Evolutionary conservation across 2,797 vertebrate genomes (phyloP).

Genomic region (Austrolebias charrua): DNA sequence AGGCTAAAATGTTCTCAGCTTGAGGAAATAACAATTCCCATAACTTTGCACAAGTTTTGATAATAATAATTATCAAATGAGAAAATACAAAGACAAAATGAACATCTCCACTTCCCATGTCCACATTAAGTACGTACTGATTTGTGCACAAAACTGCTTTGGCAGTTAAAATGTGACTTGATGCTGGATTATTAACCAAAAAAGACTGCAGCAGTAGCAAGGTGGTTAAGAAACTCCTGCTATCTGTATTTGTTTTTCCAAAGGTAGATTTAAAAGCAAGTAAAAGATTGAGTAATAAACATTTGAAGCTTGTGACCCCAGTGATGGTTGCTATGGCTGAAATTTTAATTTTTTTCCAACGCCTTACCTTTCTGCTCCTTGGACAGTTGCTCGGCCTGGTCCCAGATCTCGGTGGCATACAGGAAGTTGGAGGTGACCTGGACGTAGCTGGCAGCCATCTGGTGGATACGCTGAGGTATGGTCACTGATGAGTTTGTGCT

Average conservation of each 20-base stretch:
- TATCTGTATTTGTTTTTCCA: not conserved
- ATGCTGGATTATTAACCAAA: not conserved
- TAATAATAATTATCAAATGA: not conserved
- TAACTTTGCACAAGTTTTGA: not conserved
- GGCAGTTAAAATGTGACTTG: too few species aligned
- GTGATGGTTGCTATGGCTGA: too few species aligned
- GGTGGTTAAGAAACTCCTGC: not conserved
- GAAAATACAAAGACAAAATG: too few species aligned
- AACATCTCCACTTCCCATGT: too few species aligned
- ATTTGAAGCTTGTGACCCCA: too few species aligned
- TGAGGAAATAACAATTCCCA: too few species aligned
- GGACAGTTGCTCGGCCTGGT: slow-evolving; percentile 96
- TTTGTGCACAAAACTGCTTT: too few species aligned
- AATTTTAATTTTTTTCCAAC: too few species aligned
- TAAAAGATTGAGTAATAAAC: not conserved
- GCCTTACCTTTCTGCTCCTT: slow-evolving; percentile 93
- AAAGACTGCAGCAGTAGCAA: not conserved
- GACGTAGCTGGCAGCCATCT: slow-evolving; percentile 99
- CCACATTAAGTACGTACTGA: too few species aligned
- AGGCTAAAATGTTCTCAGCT: too few species aligned
- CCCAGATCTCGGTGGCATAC: slow-evolving; percentile 98
- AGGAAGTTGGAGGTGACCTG: slow-evolving; percentile 99
- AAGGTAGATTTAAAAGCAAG: not conserved
- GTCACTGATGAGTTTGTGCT: slow-evolving; percentile 93
- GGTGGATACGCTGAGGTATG: slow-evolving; percentile 98